A percentile compares a stretch with the other conserved stretches of the same genome.
Conservation (phyloP, 2,888 invertebrate species). For the Cremastinae sp. region DNA sequence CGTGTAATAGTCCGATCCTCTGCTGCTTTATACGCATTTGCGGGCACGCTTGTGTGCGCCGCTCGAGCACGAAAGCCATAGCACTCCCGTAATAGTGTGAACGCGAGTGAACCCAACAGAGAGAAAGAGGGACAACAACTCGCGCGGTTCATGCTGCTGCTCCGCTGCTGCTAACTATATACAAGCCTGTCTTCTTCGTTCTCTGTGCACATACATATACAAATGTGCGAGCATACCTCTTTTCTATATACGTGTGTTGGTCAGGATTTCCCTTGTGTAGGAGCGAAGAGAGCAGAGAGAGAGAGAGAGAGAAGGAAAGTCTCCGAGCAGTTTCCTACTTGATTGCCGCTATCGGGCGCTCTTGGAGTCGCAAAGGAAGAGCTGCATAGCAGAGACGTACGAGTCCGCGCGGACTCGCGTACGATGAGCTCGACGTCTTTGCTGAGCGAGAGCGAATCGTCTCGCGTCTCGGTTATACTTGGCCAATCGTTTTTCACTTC, state of each 20-base stretch:
- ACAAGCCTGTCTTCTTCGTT: neutral
- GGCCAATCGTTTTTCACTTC: conserved; percentile 37
- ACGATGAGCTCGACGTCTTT: conserved; percentile 36
- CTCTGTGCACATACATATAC: conserved; percentile 13
- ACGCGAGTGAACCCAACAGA: conserved; percentile 43
- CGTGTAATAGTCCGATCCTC: conserved; percentile 44
- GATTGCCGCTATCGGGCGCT: conserved; percentile 80
- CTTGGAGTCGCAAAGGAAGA: conserved; percentile 73
- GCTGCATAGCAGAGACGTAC: neutral
- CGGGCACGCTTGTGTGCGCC: conserved; percentile 2
- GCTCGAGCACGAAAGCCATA: conserved; percentile 10
- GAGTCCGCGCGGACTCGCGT: conserved; percentile 73
- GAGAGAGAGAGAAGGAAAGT: conserved; percentile 27
- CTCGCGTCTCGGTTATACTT: conserved; percentile 51
- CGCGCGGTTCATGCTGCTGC: conserved; percentile 47
- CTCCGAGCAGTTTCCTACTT: conserved; percentile 80
- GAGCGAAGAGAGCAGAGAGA: conserved; percentile 2
- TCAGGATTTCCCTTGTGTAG: conserved; percentile 67
- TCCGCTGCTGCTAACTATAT: conserved; percentile 67
- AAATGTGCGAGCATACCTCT: conserved; percentile 32
- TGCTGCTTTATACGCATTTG: conserved; percentile 23
- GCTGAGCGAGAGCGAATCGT: conserved; percentile 68
- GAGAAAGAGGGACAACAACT: conserved; percentile 24
- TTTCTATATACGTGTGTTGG: conserved; percentile 77
- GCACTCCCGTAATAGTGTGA: conserved; percentile 54